Evolutionary conservation across 1,140 invertebrate species (phyloP).

Genomic region (Drosophila sp.): DNA sequence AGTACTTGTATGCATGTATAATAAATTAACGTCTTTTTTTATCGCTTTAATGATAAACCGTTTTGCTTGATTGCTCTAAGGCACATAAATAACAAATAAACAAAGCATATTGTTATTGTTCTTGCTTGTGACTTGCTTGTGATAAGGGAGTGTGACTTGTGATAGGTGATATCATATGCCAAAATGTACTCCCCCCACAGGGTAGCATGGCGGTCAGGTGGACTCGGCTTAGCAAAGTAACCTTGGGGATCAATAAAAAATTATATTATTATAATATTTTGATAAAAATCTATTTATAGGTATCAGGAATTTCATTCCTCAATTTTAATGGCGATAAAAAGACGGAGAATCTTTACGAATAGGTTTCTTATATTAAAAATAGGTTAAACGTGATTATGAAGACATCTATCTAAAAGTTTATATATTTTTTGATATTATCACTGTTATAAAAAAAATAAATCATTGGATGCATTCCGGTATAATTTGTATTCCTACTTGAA

Average conservation of each 20-base stretch:
- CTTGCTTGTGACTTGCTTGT: slow-evolving; percentile 22
- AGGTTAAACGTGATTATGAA: too few species aligned
- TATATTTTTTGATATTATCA: too few species aligned
- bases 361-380: too few species aligned
- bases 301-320: too few species aligned
- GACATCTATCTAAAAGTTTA: too few species aligned
- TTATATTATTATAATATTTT: neutral
- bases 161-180: slow-evolving; percentile 71
- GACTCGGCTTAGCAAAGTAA: slow-evolving; percentile 23
- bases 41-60: slow-evolving; percentile 78
- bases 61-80: slow-evolving; percentile 80
- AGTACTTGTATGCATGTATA: slow-evolving; percentile 43
- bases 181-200: slow-evolving; percentile 46
- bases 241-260: slow-evolving; percentile 2
- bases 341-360: too few species aligned
- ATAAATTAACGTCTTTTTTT: slow-evolving; percentile 81
- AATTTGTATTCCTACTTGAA: too few species aligned
- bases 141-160: slow-evolving; percentile 13
- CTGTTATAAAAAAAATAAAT: too few species aligned
- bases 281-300: too few species aligned
- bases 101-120: slow-evolving; percentile 61
- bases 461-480: too few species aligned
- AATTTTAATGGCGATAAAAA: too few species aligned
- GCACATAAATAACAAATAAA: slow-evolving; percentile 78
- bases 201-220: slow-evolving; percentile 48